Percentiles rank a stretch among this genome's conserved stretches.
These are phyloP conservation scores for Polylopha cassiicola DNA, from an alignment of 2,888 invertebrate genomes.

Conservation along the genomic window DNA sequence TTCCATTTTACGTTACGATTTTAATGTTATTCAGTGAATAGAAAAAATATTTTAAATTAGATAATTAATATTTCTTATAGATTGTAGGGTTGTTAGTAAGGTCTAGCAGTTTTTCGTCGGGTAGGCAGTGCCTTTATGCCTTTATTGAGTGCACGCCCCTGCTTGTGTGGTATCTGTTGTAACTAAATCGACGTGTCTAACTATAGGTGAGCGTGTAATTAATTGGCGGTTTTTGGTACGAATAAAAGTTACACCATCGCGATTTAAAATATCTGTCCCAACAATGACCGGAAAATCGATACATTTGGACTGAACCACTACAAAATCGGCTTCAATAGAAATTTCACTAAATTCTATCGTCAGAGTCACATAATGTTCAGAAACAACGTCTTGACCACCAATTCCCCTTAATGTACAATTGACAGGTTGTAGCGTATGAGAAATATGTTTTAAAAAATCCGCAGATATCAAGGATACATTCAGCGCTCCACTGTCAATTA, in stretches of 20 bases:
- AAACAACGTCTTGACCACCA: slow-evolving; percentile 15
- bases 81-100: no score
- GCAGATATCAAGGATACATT: slow-evolving; percentile 25
- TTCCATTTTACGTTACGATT: no score
- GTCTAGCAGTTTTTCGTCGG: no score
- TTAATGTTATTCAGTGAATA: no score
- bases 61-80: no score
- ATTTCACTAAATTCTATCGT: slow-evolving; percentile 21
- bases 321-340: slow-evolving; percentile 26
- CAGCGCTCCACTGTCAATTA: slow-evolving; percentile 29
- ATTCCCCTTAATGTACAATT: slow-evolving; percentile 19
- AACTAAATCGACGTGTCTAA: not conserved
- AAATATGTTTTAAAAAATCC: slow-evolving; percentile 16
- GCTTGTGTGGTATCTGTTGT: not conserved
- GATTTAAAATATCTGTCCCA: slow-evolving; percentile 28
- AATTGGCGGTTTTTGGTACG: slow-evolving; percentile 19
- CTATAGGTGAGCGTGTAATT: not conserved
- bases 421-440: slow-evolving; percentile 4
- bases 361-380: slow-evolving; percentile 17
- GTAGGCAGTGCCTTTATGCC: no score
- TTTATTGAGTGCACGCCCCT: no score
- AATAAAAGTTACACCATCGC: slow-evolving; percentile 26
- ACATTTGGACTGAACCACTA: slow-evolving; percentile 23
- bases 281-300: slow-evolving; percentile 27
- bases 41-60: no score